Base-by-base conservation (phyloP, 1,140 invertebrate genomes). In the Drosophila nannoptera region DNA sequence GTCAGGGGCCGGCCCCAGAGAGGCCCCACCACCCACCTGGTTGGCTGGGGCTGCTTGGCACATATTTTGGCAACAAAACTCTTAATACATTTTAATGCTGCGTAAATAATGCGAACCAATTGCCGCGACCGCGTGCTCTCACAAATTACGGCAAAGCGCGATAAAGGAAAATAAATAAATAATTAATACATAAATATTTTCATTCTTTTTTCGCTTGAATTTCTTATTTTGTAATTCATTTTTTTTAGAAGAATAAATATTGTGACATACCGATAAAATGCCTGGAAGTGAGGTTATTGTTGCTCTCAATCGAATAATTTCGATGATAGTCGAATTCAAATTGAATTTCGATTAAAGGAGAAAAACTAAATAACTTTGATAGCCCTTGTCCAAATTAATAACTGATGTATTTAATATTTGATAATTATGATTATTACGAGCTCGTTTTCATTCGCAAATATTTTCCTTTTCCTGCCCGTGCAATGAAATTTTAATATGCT, bases 81-180 rank as follows among this genome's bases (percentile, higher is more conserved):
- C 70, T 76, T 70, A 83, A 83, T 74, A 80, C 76, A 68, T 80
- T 83, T 84, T 78, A 83, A 83, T 83, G 75, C 78, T 78, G 73
- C 78, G 80, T 83, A 84, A 83, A 83, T 83, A 78, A 69, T 62
- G 60, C 67, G 68, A 73, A 76, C 46, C 60, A 67, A 83, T 59
- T 70, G 68, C 62, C 38, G 31, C 45, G 9, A 49, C 36, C 59
- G 36, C 60, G 32, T 56, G 50, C n/a, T 33, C 14, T 35, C 11
- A 7, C 35, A 40, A 61, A 48, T 35, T 49, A 14, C 48, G 29
- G 31, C 49, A 35, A 67, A 43, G 42, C 53, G 40, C 53, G 40
- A 14, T 56, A 14, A 45, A 56, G 33, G 12, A 42, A 54, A 69
- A 45, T 32, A 67, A 60, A 58, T 49, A 71, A 64, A 65, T 69